Evolutionary conservation across 2,888 invertebrate species (phyloP).

Genomic region (Thera obeliscata): DNA sequence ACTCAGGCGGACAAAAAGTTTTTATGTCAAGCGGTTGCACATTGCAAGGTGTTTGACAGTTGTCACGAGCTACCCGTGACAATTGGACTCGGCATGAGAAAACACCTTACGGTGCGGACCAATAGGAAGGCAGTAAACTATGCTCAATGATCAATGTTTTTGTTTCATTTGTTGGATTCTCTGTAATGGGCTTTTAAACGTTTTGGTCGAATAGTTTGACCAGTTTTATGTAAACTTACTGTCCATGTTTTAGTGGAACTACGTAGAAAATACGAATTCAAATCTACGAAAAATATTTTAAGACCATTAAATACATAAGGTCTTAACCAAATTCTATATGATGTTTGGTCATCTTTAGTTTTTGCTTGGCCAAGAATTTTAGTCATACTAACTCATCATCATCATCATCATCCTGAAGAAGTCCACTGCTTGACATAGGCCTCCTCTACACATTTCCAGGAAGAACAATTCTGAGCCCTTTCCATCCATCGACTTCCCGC

Average conservation of each 20-base stretch:
- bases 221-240: constrained; percentile 4
- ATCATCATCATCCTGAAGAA: too few species aligned
- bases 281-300: too few species aligned
- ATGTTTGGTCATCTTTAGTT: neutral
- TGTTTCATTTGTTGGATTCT: constrained; percentile 49
- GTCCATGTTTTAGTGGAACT: neutral
- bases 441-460: too few species aligned
- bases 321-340: too few species aligned
- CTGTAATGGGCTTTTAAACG: constrained; percentile 41
- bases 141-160: constrained; percentile 46
- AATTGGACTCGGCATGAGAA: constrained; percentile 49
- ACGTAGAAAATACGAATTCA: neutral
- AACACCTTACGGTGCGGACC: constrained; percentile 53
- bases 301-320: too few species aligned
- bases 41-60: constrained; percentile 61
- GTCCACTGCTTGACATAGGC: too few species aligned
- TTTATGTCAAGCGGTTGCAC: constrained; percentile 48
- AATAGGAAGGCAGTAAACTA: constrained; percentile 51
- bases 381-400: too few species aligned
- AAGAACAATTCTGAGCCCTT: too few species aligned
- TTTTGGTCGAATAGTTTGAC: constrained; percentile 25
- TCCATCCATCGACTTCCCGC: too few species aligned
- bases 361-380: too few species aligned
- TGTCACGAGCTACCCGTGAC: constrained; percentile 61
- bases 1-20: constrained; percentile 62